These are phyloP conservation scores for Phaetusa simplex DNA, from an alignment of 2,113 vertebrate genomes.

Conservation along the genomic window DNA sequence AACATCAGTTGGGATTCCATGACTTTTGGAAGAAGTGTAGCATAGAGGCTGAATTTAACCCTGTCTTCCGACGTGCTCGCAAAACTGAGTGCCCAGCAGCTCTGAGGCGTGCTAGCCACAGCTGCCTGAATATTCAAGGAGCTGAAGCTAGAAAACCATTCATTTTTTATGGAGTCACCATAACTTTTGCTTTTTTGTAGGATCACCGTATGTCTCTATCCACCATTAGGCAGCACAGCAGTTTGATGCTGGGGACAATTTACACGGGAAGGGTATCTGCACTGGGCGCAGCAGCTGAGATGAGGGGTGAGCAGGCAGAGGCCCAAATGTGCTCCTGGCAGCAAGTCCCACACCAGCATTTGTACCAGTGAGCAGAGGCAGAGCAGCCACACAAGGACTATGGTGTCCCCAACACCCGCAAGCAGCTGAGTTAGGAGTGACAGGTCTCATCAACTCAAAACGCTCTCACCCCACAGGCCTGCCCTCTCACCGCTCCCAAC, in stretches of 20 bases:
- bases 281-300: background rate
- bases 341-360: background rate
- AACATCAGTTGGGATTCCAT: background rate
- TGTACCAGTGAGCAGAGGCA: background rate
- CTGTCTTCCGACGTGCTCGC: fast-evolving
- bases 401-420: background rate
- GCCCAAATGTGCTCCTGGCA: fast-evolving
- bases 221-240: background rate
- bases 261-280: background rate
- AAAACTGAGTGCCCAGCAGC: background rate
- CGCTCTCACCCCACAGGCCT: background rate
- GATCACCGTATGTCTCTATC: fast-evolving
- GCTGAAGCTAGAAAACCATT: background rate
- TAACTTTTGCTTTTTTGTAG: background rate
- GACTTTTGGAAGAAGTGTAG: background rate
- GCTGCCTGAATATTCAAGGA: background rate
- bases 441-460: background rate
- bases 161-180: fast-evolving
- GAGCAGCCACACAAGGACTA: fast-evolving
- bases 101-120: background rate
- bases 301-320: background rate
- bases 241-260: background rate
- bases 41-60: background rate
- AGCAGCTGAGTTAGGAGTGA: background rate
- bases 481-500: background rate